Base-by-base conservation (phyloP, 1,140 invertebrate genomes). In the Galleria mellonella region DNA sequence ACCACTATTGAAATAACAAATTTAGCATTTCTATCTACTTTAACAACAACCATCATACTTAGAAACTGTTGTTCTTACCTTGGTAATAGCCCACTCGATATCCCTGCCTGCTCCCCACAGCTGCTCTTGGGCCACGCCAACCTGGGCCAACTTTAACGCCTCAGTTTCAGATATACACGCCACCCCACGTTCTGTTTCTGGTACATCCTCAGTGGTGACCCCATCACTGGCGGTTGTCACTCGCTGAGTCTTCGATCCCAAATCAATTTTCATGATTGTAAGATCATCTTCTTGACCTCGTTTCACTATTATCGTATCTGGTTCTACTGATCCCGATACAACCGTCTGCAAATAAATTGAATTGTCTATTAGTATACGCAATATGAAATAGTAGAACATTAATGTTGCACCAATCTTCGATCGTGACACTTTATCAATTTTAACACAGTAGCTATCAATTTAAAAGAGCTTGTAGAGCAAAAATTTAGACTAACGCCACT, bases 311-410 rank as follows among this genome's bases (percentile, higher is more conserved):
- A 94, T 83, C 0, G 91, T 92, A 62, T 95, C 94, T 0, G 94
- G 93, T 51, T 94, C 93, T 0, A 91, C 87, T 15, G 85, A 71
- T 0, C 91, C 93, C 0, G 93, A 94, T 0, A 95, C 94, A 1
- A 96, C 93, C 47, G 89, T 91, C 92, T 94, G 62, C 9, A 84
- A 86, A 64, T n/a, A 55, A 23, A 23, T 23, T 3, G 2, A 23
- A 38, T 23, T 23, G 2, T 23, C 17, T 23, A 23, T 6, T 23
- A 23, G 17, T 23, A 23, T 3, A 23, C 6, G 2, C 6, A 3
- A 23, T 2, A 3, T 23, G 17, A 23, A 23, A 23, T 23, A 3
- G 17, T 3, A 23, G 17, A 23, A 23, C 17, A 23, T 23, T 23
- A 6, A 23, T 3, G 6, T 3, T 3, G 6, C 17, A 23, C 6